Evolutionary conservation across 1,140 invertebrate genomes (phyloP), one percentile per base, ranked within the genome.

Genomic region (Polypedilum vanderplanki): DNA sequence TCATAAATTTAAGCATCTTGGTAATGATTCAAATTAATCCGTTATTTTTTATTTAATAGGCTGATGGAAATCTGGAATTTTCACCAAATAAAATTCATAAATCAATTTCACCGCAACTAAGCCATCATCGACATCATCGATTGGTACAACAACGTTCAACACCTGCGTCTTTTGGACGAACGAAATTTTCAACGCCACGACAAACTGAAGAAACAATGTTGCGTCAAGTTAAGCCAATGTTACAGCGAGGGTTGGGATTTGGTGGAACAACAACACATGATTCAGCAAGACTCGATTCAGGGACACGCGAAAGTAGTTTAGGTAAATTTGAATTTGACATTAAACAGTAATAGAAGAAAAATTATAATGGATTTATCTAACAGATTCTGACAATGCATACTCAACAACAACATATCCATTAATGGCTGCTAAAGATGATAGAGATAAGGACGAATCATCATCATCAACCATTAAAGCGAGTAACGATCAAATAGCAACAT

Each of bases 61-160:
- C 81, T 78, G 81, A 83, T 79, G 81, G 79, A 76, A 83, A 81
- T 80, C 17, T 70, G 15, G 81, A 83, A 78, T 83, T 82, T 80
- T 83, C 81, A 82, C 81, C 81, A 79, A 83, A 83, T 80, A 83
- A 82, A 81, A 80, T 83, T 81, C 81, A 81, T 81, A 83, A 83
- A 78, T 83, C 81, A 79, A 78, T 82, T 78, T 83, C 81, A 79
- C 81, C 81, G 79, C 81, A 81, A 81, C 80, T 81, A 75, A 73
- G 33, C n/a, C 65, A 70, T 18, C 81, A 82, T 75, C 80, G 81
- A 77, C 81, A 82, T 79, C 80, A 81, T 76, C 81, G 79, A 33
- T 77, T 82, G 57, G 79, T 81, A 77, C 81, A 83, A 76, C 81
- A 83, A 77, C 80, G 81, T 74, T 82, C 81, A 75, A 81, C 80